Evolutionary conservation across 2,888 invertebrate genomes (phyloP).

Genomic region (Nasonovia ribisnigri): DNA sequence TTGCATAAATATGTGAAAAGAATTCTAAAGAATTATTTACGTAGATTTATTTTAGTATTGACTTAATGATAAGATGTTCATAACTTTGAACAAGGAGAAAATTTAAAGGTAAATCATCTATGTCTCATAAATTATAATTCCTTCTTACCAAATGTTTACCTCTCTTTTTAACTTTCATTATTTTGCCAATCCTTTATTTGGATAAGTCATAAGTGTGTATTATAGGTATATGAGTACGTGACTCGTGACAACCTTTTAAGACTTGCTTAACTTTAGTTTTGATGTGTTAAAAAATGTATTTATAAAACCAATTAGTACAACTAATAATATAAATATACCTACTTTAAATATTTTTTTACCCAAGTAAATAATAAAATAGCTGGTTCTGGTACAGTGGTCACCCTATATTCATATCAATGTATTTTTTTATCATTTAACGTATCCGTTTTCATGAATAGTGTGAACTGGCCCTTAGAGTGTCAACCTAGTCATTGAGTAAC

Average conservation of each 20-base stretch:
- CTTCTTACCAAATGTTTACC: not conserved
- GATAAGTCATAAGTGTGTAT: not conserved
- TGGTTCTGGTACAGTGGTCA: not conserved
- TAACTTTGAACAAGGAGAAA: not conserved
- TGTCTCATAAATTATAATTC: not conserved
- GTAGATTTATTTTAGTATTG: too few species aligned
- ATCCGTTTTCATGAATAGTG: not conserved
- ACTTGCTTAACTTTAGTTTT: not conserved
- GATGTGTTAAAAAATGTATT: not conserved
- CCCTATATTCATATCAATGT: not conserved
- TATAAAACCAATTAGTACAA: not conserved
- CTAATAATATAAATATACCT: not conserved
- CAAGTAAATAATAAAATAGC: not conserved
- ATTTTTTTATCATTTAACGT: not conserved
- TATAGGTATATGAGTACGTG: not conserved
- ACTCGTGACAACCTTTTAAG: slow-evolving; percentile 2
- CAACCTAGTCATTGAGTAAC: not conserved
- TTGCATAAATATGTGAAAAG: not conserved
- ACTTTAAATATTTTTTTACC: not conserved
- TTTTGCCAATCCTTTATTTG: slow-evolving; percentile 8
- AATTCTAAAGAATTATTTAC: not conserved
- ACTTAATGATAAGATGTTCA: not conserved
- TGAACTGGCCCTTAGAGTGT: not conserved
- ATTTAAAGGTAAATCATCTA: not conserved
- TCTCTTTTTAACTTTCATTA: not conserved